These are phyloP conservation scores for Euthynnus affinis DNA, from an alignment of 2,797 vertebrate genomes.

Conservation along the genomic window DNA sequence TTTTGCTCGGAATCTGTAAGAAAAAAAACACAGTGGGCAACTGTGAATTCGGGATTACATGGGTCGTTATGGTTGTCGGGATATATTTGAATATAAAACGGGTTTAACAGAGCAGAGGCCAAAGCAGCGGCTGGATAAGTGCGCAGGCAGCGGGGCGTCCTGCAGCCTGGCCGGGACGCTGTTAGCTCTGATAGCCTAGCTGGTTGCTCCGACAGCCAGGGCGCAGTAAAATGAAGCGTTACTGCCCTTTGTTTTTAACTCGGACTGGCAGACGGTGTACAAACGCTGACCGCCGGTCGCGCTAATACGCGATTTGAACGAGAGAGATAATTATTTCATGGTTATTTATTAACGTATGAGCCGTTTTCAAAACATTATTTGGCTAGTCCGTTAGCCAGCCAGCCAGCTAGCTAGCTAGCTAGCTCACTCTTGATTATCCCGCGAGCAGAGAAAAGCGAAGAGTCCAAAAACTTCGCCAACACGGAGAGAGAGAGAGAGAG, in stretches of 20 bases:
- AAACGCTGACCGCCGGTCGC: conserved; percentile 34
- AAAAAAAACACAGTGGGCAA: conserved; percentile 81
- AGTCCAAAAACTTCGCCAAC: conserved; percentile 87
- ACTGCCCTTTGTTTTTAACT: conserved; percentile 88
- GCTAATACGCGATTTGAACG: conserved; percentile 1
- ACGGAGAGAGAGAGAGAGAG: conserved; percentile 28
- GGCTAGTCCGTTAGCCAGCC: conserved; percentile 73
- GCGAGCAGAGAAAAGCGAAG: conserved; percentile 80
- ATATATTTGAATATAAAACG: conserved; percentile 48
- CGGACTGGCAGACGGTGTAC: conserved; percentile 68
- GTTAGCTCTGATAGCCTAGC: conserved; percentile 80
- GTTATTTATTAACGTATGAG: conserved; percentile 40
- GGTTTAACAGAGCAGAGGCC: conserved; percentile 51
- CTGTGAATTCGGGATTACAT: conserved; percentile 86
- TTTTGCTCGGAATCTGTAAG: conserved; percentile 88
- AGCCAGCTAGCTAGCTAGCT: conserved; percentile 70
- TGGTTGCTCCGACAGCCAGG: conserved; percentile 66
- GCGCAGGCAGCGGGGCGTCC: conserved; percentile 76
- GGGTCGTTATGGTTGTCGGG: conserved; percentile 68
- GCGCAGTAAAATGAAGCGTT: conserved; percentile 87
- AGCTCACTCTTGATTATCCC: conserved; percentile 83
- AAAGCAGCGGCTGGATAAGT: conserved; percentile 63
- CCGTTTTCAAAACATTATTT: conserved; percentile 73
- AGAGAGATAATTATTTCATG: conserved; percentile 21
- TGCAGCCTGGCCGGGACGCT: conserved; percentile 81